Evolutionary conservation across 2,888 invertebrate genomes (phyloP).

Genomic region (Acronicta aceris): DNA sequence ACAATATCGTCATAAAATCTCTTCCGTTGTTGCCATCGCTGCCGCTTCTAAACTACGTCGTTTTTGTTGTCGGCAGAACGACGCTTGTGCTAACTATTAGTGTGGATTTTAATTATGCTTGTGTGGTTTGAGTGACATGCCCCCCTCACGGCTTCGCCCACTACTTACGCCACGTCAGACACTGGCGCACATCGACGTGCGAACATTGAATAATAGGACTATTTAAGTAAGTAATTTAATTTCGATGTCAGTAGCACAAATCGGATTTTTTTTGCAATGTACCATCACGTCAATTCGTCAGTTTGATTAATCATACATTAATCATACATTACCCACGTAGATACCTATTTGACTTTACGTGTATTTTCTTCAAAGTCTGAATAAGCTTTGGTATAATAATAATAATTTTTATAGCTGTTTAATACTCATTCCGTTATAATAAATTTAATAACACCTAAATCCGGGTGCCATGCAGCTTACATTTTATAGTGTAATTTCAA

Average conservation of each 20-base stretch:
- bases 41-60: constrained; percentile 5
- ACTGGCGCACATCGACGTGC: constrained; percentile 10
- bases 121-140: constrained; percentile 55
- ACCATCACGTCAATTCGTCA: too few relatives aligned
- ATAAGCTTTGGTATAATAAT: too few relatives aligned
- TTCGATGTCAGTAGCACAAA: background rate
- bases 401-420: too few relatives aligned
- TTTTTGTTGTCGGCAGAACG: constrained; percentile 16
- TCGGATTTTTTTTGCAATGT: background rate
- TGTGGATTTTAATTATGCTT: constrained; percentile 68
- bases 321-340: too few relatives aligned
- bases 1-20: background rate
- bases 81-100: constrained; percentile 49
- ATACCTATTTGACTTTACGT: too few relatives aligned
- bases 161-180: background rate
- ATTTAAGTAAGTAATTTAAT: background rate
- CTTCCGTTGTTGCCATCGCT: constrained; percentile 3
- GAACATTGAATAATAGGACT: background rate
- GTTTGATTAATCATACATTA: too few relatives aligned
- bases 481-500: background rate
- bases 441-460: too few relatives aligned
- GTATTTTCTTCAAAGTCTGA: too few relatives aligned
- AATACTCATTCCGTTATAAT: too few relatives aligned
- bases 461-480: background rate
- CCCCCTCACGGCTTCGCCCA: constrained; percentile 11